These are phyloP conservation scores for Phenacoccus solenopsis DNA, from an alignment of 1,140 invertebrate genomes.

Conservation along the genomic window DNA sequence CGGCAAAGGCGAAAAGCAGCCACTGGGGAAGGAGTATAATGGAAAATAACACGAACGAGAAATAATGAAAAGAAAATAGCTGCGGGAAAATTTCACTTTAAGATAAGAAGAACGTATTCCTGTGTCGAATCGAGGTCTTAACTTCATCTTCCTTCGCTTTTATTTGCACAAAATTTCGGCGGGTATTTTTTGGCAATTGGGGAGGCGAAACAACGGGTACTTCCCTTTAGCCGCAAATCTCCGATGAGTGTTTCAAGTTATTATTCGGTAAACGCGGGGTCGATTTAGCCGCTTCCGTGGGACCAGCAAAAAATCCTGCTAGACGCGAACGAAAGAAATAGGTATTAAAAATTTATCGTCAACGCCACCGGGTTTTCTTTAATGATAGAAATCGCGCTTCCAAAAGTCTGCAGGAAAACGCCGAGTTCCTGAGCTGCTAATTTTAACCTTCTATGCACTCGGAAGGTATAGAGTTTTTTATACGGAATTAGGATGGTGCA, in stretches of 20 bases:
- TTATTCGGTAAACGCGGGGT: not conserved
- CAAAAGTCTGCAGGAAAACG: too few relatives aligned
- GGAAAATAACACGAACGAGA: conserved; percentile 10
- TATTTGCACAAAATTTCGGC: not conserved
- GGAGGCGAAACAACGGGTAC: too few relatives aligned
- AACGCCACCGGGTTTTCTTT: too few relatives aligned
- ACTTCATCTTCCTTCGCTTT: not conserved
- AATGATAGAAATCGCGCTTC: not conserved
- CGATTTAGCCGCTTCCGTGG: not conserved
- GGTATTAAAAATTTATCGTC: not conserved
- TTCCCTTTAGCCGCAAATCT: not conserved
- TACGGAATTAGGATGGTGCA: not conserved
- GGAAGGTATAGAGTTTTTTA: not conserved
- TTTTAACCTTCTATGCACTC: too few relatives aligned
- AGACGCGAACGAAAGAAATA: not conserved
- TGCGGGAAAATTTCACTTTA: conserved; percentile 7
- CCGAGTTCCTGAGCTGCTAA: too few relatives aligned
- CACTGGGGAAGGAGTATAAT: conserved; percentile 5
- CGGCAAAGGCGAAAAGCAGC: not conserved
- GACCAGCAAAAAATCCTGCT: not conserved
- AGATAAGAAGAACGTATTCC: conserved; percentile 12
- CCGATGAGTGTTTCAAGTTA: not conserved
- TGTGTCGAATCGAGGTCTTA: conserved; percentile 5
- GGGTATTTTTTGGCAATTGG: not conserved
- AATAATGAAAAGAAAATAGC: conserved; percentile 18